Conservation (phyloP, 2,113 vertebrate species). For the Rhinopithecus roxellana region DNA sequence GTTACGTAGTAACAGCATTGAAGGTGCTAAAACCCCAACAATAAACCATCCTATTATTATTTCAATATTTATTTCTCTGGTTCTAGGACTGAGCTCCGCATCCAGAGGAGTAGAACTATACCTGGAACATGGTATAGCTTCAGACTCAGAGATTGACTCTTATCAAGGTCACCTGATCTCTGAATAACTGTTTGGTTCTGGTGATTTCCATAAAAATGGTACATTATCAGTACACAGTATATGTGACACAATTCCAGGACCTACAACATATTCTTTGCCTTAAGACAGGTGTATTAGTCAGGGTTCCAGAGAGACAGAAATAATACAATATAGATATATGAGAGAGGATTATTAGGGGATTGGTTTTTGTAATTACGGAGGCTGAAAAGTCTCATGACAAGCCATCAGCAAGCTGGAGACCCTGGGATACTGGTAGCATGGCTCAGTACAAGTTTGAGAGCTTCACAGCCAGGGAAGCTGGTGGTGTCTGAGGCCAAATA, state of each 20-base stretch:
- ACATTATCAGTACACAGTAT: background rate
- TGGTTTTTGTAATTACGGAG: background rate
- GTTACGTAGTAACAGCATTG: background rate
- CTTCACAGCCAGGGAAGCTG: background rate
- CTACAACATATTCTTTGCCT: conserved; percentile 87
- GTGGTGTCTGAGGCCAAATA: background rate
- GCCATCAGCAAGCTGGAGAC: background rate
- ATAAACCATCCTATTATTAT: conserved; percentile 70
- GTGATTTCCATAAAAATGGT: background rate
- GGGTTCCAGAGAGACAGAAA: background rate
- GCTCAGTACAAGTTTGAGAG: background rate
- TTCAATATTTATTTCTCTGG: background rate
- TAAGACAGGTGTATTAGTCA: background rate
- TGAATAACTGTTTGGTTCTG: background rate
- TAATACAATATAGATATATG: background rate
- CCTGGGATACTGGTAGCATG: background rate
- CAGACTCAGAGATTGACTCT: background rate
- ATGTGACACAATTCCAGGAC: conserved; percentile 80
- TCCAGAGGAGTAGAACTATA: background rate
- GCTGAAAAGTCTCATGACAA: background rate
- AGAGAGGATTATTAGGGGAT: background rate
- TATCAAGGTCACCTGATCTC: background rate
- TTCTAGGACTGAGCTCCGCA: background rate
- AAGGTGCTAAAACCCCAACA: background rate
- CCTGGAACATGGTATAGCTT: background rate